Evolutionary conservation across 2,113 vertebrate species (phyloP).

Genomic region (Panthera uncia): DNA sequence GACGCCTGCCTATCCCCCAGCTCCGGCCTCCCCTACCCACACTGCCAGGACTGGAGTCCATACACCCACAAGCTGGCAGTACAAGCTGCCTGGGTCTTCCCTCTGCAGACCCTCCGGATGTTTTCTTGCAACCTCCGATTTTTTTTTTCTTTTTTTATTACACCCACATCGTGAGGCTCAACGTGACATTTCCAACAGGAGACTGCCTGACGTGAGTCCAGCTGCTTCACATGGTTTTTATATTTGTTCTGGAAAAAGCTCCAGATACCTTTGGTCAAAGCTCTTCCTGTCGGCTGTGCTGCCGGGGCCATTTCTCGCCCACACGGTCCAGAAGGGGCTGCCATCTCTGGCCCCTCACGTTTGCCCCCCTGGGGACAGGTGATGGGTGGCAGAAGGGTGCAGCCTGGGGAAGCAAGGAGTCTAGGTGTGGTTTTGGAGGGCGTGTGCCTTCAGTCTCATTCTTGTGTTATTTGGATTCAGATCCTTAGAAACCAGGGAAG

Average conservation of each 20-base stretch:
- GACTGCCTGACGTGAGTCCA: constrained; percentile 6
- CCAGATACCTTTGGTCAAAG: constrained; percentile 67
- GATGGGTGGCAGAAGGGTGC: neutral
- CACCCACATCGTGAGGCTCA: neutral
- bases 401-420: neutral
- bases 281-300: constrained; percentile 32
- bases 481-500: neutral
- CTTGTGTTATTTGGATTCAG: neutral
- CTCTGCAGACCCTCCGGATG: neutral
- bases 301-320: constrained; percentile 6
- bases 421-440: neutral
- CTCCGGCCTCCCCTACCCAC: rapidly evolving
- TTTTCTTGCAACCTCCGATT: neutral
- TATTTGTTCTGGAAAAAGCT: constrained; percentile 70
- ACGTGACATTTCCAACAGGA: constrained; percentile 60
- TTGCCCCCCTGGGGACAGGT: neutral
- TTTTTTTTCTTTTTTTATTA: constrained; percentile 41
- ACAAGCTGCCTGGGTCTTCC: neutral
- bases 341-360: neutral
- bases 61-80: neutral
- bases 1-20: neutral
- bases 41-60: neutral
- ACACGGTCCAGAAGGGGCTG: neutral
- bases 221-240: constrained; percentile 60
- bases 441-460: neutral